These are phyloP conservation scores for Lethrus apterus DNA, from an alignment of 1,140 invertebrate species.

Conservation along the genomic window DNA sequence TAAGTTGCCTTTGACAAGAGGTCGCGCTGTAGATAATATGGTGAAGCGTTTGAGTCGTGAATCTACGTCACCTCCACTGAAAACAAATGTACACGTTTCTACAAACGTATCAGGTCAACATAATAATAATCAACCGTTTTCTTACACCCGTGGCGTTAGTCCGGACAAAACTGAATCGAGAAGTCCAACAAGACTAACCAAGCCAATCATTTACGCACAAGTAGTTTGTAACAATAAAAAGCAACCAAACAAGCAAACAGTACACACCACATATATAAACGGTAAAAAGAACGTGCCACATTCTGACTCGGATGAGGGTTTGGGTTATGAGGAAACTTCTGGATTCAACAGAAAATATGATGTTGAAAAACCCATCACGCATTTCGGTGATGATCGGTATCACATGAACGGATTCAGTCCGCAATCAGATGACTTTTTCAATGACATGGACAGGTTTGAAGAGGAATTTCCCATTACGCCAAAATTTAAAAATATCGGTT, in stretches of 20 bases:
- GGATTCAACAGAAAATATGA: slow-evolving; percentile 23
- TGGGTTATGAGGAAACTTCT: slow-evolving; percentile 56
- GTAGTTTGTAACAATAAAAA: slow-evolving; percentile 47
- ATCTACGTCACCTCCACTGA: slow-evolving; percentile 53
- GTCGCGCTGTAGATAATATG: slow-evolving; percentile 55
- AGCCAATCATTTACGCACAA: slow-evolving; percentile 64
- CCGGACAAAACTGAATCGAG: slow-evolving; percentile 38
- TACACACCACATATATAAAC: slow-evolving; percentile 45
- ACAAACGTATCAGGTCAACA: slow-evolving; percentile 52
- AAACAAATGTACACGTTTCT: slow-evolving; percentile 50
- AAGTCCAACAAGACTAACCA: slow-evolving; percentile 43
- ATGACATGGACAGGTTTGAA: slow-evolving; percentile 24
- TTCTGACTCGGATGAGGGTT: slow-evolving; percentile 68
- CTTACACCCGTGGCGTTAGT: slow-evolving; percentile 52
- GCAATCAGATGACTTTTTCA: slow-evolving; percentile 18
- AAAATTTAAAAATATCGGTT: slow-evolving; percentile 27
- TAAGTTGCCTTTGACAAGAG: slow-evolving; percentile 54
- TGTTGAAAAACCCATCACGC: slow-evolving; percentile 25
- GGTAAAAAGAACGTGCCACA: slow-evolving; percentile 43
- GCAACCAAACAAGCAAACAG: slow-evolving; percentile 43
- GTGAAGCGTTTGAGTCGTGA: slow-evolving; percentile 57
- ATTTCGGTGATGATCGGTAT: slow-evolving; percentile 27
- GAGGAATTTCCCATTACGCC: slow-evolving; percentile 36
- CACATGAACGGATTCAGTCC: neutral
- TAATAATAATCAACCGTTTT: slow-evolving; percentile 68